phyloP scores from a whole-genome alignment of 1,140 invertebrate genomes.

The Episyrphus balteatus region DNA sequence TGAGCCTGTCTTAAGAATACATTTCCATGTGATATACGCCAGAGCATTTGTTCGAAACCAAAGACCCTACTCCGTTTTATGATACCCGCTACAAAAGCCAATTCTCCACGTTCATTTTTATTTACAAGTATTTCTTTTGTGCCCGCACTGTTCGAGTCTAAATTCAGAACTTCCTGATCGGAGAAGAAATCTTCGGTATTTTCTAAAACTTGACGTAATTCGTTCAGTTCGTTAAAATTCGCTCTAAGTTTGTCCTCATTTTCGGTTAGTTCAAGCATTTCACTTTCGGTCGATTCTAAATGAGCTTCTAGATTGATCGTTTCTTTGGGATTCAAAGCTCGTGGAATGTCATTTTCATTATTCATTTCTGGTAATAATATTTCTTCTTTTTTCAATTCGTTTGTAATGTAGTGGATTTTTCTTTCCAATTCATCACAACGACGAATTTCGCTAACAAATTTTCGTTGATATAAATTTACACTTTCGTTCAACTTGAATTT shows the following conservation, averaged over 20 bases:
- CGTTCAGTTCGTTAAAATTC: slow-evolving; percentile 88
- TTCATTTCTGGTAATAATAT: slow-evolving; percentile 60
- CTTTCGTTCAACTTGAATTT: slow-evolving; percentile 71
- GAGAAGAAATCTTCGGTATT: slow-evolving; percentile 63
- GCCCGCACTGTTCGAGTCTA: slow-evolving; percentile 45
- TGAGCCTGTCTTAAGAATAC: slow-evolving; percentile 50
- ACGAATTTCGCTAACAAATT: slow-evolving; percentile 87
- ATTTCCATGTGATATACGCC: slow-evolving; percentile 60
- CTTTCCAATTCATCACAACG: slow-evolving; percentile 93
- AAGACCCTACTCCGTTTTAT: slow-evolving; percentile 56
- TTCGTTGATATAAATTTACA: slow-evolving; percentile 87
- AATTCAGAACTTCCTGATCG: slow-evolving; percentile 24
- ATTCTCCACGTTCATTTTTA: slow-evolving; percentile 47
- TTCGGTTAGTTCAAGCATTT: slow-evolving; percentile 83
- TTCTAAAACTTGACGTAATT: slow-evolving; percentile 83
- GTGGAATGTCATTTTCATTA: slow-evolving; percentile 74
- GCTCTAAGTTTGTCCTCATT: slow-evolving; percentile 89
- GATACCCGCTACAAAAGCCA: slow-evolving; percentile 52
- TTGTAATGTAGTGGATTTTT: slow-evolving; percentile 83
- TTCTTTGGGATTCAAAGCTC: slow-evolving; percentile 92
- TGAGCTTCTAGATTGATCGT: slow-evolving; percentile 80
- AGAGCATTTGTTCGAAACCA: slow-evolving; percentile 72
- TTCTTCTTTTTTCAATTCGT: slow-evolving; percentile 85
- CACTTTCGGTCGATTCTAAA: slow-evolving; percentile 86
- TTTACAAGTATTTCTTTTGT: slow-evolving; percentile 72